These are phyloP conservation scores for Oncopeltus fasciatus DNA, from an alignment of 1,140 invertebrate species.

Conservation along the genomic window DNA sequence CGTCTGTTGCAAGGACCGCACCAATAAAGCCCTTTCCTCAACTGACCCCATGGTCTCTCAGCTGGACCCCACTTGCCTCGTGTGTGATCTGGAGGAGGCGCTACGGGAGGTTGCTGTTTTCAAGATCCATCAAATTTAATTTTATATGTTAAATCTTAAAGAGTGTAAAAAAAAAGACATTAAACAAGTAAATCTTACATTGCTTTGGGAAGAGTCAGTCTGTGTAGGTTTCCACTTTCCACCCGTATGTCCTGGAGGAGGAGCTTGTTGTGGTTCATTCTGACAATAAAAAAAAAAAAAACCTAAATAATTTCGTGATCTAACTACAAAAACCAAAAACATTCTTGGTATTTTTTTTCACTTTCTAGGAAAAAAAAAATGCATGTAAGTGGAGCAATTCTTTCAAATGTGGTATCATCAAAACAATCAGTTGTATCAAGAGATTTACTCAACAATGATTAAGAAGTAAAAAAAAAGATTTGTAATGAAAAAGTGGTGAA, in stretches of 20 bases:
- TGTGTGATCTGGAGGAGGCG: conserved; percentile 49
- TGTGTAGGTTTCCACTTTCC: conserved; percentile 49
- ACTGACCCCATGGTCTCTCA: conserved; percentile 28
- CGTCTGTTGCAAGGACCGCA: conserved; percentile 61
- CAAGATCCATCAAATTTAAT: too few relatives aligned
- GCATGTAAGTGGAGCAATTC: background rate
- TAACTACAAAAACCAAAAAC: conserved; percentile 9
- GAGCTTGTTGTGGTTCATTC: conserved; percentile 23
- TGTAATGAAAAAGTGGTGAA: too few relatives aligned
- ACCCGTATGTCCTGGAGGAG: conserved; percentile 34
- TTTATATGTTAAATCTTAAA: too few relatives aligned
- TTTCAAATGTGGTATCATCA: background rate
- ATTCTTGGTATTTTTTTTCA: background rate
- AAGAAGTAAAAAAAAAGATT: too few relatives aligned
- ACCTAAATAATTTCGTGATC: background rate
- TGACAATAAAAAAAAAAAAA: background rate
- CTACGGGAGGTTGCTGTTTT: too few relatives aligned
- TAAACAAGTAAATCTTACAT: too few relatives aligned
- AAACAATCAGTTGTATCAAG: background rate
- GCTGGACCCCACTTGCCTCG: conserved; percentile 59
- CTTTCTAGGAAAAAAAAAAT: background rate
- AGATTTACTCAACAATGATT: background rate
- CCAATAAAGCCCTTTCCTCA: conserved; percentile 43
- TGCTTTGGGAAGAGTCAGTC: too few relatives aligned
- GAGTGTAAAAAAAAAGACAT: too few relatives aligned